phyloP scores from a whole-genome alignment of 2,113 vertebrate genomes.

The Lepus americanus region DNA sequence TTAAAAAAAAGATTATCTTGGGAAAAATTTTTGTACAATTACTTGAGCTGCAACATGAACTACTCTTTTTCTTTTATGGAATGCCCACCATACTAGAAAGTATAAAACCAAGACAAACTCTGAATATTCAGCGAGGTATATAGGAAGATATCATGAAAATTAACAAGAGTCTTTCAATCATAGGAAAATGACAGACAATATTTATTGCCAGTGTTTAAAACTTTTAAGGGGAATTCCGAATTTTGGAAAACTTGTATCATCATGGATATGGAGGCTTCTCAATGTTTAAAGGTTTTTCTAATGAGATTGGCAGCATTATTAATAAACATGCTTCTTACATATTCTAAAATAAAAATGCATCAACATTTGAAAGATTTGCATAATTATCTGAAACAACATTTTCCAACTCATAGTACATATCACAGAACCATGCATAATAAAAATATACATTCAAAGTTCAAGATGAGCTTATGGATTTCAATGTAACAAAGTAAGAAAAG shows the following conservation, averaged over 20 bases:
- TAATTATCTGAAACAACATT: neutral
- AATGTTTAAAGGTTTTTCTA: conserved; percentile 43
- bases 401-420: neutral
- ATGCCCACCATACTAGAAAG: neutral
- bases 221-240: conserved; percentile 1
- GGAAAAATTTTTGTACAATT: neutral
- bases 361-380: neutral
- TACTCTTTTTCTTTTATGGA: conserved; percentile 26
- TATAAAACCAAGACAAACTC: neutral
- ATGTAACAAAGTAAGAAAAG: neutral
- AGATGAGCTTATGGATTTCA: neutral
- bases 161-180: neutral
- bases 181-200: neutral
- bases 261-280: neutral
- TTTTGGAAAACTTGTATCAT: conserved; percentile 6
- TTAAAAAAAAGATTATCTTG: no score
- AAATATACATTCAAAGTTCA: neutral
- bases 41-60: neutral
- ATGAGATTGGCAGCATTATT: neutral
- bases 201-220: conserved; percentile 10
- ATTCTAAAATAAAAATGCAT: neutral
- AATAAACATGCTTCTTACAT: neutral
- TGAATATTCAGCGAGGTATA: neutral
- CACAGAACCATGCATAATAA: neutral
- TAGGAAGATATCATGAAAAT: conserved; percentile 24